Evolutionary conservation across 92 coral and sea anemone genomes (phyloP), one percentile per base, ranked within the genome.

Genomic region (Epizoanthus fatuus): DNA sequence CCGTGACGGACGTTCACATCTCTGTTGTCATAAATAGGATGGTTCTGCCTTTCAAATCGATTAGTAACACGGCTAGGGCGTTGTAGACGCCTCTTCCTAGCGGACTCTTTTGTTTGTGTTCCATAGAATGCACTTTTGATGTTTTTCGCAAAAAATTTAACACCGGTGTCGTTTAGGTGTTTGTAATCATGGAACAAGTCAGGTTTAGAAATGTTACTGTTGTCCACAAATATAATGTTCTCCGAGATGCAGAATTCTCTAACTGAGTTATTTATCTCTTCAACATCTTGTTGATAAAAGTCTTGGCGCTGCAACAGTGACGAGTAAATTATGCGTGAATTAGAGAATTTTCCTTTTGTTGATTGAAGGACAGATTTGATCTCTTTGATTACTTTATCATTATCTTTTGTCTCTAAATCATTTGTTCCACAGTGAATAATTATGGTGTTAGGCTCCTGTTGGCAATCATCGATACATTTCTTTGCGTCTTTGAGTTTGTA

Each of bases 401-500:
- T 66, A 20, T 71, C 6, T 42, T 29, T 4, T 16, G 20, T 29
- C 37, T 80, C 86, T 47, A 87, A 17, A 37, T 87, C 86, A 65
- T 87, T 87, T 3, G 90, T 87, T 14, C 81, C 90, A 51, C 81
- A 79, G 69, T 87, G 90, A 72, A 87, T 80, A 49, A 87, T 22
- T 44, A 87, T 64, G 13, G 90, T 38, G 15, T 49, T 52, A 19
- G 86, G 81, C 19, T 32, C 25, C 12, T 6, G 38, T 4, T 74
- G 39, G 15, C 2, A 15, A 15, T 86, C 65, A 57, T 78, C 64
- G 3, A 86, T 67, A 35, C 4, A 15, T 5, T 86, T 81, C 40
- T 77, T 37, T n/a, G 54, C 69, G 13, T 86, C 68, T 37, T 58
- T 49, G 0, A 86, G 57, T 5, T 81, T 77, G 20, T 86, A 86